Evolutionary conservation across 2,797 vertebrate genomes (phyloP), one percentile per base, ranked within the genome.

Genomic region (Argyrosomus regius): DNA sequence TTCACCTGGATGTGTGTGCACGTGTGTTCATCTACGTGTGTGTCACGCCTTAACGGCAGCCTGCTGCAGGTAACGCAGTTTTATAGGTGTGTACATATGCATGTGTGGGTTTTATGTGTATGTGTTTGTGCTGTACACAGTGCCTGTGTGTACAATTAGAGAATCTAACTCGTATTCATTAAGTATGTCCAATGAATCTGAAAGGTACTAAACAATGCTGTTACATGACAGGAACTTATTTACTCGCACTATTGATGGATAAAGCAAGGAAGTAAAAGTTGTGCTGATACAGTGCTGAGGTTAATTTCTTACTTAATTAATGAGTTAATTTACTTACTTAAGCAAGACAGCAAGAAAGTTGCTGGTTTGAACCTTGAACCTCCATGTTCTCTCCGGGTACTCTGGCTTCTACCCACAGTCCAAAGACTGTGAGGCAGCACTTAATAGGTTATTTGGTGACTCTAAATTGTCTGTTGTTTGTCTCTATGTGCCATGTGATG

Each of bases 1-100:
- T 81, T 63, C 73, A 66, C 67, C 60, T 81, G 56, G 0, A 52
- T 73, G 59, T 62, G 45, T 67, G n/a, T 45, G 48, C 0, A 9
- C 3, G 13, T 20, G 9, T 56, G 9, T 22, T 7, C 1, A 3
- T 18, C 6, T 39, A 16, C 5, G 48, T 22, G 41, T 24, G 41
- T 59, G 50, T 49, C 46, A 9, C 20, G 9, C 18, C 13, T 62
- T 66, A 43, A 72, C 28, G 3, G 20, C 22, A 62, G 31, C 4
- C 39, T 72, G 10, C 26, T 22, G 35, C 35, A 35, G 8, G 35
- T 35, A 35, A 8, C 35, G 35, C 35, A 6, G 6, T 17, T 54
- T 61, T 72, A 9, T 39, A 16, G 41, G 53, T 1, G 1, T 50
- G 8, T 43, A 13, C 3, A 20, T 39, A 31, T 66, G 18, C 4